Evolutionary conservation across 2,113 vertebrate species (phyloP).

Genomic region (Columba janthina): DNA sequence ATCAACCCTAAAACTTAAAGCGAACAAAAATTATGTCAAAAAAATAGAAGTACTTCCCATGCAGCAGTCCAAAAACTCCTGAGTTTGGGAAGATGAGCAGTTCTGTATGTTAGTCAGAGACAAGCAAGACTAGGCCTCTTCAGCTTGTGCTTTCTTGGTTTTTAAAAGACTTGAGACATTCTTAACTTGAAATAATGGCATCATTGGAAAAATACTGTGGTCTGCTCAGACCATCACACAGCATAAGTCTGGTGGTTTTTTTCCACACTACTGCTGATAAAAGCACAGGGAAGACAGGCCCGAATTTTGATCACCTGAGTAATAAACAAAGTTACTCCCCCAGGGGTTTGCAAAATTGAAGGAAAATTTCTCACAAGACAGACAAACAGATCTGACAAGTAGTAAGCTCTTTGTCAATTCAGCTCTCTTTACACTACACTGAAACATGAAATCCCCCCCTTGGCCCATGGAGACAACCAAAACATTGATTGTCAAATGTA

Average conservation of each 20-base stretch:
- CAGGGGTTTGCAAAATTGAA: background rate
- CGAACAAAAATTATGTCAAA: background rate
- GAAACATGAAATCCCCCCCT: background rate
- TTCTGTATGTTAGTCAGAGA: background rate
- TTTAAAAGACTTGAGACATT: background rate
- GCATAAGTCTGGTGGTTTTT: background rate
- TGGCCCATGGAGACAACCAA: background rate
- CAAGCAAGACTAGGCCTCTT: background rate
- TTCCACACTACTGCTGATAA: background rate
- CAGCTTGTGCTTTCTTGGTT: background rate
- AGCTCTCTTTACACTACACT: background rate
- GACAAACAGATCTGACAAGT: background rate
- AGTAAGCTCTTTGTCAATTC: background rate
- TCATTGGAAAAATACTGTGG: background rate
- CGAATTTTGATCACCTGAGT: background rate
- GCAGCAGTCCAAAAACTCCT: background rate
- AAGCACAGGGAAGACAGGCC: background rate
- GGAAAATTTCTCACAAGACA: background rate
- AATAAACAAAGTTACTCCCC: background rate
- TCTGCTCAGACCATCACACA: background rate
- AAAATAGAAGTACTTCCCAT: background rate
- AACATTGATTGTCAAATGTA: background rate
- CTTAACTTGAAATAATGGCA: background rate
- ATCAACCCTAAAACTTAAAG: background rate
- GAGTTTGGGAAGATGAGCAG: background rate